Conservation (phyloP, 2,797 vertebrate species). For the Fistularia commersonii region DNA sequence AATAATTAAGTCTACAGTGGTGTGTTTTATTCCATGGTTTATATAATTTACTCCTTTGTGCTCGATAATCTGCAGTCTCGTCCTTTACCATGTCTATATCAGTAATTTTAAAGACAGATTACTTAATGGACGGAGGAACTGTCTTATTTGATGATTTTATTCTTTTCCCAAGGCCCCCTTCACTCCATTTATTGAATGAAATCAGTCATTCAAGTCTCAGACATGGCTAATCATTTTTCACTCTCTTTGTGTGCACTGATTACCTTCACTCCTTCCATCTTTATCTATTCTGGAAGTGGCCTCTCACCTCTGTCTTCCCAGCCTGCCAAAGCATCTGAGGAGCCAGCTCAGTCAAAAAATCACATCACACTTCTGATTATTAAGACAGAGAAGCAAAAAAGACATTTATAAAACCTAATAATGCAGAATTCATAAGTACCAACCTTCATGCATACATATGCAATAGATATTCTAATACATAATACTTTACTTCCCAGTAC, state of each 20-base stretch:
- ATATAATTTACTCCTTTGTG: too few relatives aligned
- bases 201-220: conserved; percentile 11
- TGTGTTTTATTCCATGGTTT: too few relatives aligned
- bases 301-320: conserved; percentile 24
- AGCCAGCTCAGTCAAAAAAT: conserved; percentile 21
- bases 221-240: conserved; percentile 1
- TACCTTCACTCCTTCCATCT: conserved; percentile 12
- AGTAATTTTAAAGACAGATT: too few relatives aligned
- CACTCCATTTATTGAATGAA: conserved; percentile 12
- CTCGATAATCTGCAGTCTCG: too few relatives aligned
- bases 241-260: conserved; percentile 13
- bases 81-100: too few relatives aligned
- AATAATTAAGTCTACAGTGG: too few relatives aligned
- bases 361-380: conserved; percentile 31
- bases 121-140: too few relatives aligned
- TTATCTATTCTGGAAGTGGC: conserved; percentile 9
- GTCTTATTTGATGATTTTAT: too few relatives aligned
- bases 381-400: neutral
- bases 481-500: too few relatives aligned
- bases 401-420: neutral
- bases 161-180: neutral
- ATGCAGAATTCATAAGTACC: neutral
- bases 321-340: conserved; percentile 24
- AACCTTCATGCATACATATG: too few relatives aligned
- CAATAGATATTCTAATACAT: too few relatives aligned